Evolutionary conservation across 2,888 invertebrate species (phyloP).

Genomic region (Epiblema foenella): DNA sequence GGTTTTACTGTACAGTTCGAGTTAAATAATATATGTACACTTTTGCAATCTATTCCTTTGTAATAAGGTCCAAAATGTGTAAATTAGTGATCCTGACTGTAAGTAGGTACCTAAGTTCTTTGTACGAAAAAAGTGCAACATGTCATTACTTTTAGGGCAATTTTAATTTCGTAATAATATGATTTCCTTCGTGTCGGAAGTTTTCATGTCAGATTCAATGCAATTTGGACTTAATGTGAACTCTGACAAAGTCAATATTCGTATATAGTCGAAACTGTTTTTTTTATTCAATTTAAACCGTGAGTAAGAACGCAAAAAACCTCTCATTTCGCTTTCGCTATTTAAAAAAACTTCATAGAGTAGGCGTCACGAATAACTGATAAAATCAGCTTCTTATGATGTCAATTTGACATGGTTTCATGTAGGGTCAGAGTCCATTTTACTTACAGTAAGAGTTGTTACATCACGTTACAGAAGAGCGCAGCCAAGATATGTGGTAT

Average conservation of each 20-base stretch:
- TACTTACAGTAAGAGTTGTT: background rate
- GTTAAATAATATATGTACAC: too few relatives aligned
- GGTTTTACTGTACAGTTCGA: too few relatives aligned
- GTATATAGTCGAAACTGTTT: background rate
- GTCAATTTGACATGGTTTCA: background rate
- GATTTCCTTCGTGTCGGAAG: constrained; percentile 6
- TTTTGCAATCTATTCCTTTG: too few relatives aligned
- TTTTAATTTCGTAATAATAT: too few relatives aligned
- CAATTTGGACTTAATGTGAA: background rate
- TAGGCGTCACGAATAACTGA: background rate
- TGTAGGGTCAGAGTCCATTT: background rate
- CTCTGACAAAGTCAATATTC: background rate
- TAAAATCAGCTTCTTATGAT: background rate
- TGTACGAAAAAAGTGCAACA: too few relatives aligned
- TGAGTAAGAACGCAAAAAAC: constrained; percentile 6
- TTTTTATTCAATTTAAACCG: background rate
- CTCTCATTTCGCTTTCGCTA: constrained; percentile 8
- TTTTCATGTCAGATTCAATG: background rate
- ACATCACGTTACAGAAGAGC: too few relatives aligned
- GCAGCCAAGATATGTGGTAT: too few relatives aligned
- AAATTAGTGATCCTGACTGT: too few relatives aligned
- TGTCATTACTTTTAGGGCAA: too few relatives aligned
- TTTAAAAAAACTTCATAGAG: background rate
- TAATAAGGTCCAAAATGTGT: too few relatives aligned
- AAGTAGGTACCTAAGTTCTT: too few relatives aligned